Conservation (phyloP, 2,888 invertebrate species). For the Conops quadrifasciatus region DNA sequence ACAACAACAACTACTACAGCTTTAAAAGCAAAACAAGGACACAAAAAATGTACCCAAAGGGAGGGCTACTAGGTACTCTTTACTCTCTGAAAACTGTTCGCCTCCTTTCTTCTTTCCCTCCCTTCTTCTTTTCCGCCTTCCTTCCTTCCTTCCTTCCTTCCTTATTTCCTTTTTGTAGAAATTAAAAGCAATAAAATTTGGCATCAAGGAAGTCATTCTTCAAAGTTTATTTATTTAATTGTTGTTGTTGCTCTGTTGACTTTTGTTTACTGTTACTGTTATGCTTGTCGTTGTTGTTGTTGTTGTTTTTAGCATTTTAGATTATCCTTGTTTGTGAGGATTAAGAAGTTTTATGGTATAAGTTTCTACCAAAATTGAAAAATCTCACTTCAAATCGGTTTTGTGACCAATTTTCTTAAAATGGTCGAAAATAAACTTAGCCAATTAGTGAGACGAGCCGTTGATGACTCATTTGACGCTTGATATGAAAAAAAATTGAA, state of each 20-base stretch:
- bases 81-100: conserved; percentile 55
- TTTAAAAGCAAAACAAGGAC: conserved; percentile 1
- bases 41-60: conserved; percentile 4
- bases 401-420: no score
- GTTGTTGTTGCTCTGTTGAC: no score
- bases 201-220: conserved; percentile 58
- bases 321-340: not conserved
- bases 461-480: not conserved
- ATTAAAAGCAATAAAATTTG: conserved; percentile 42
- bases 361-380: conserved; percentile 19
- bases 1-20: conserved; percentile 5
- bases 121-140: not conserved
- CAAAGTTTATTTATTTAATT: conserved; percentile 59
- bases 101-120: conserved; percentile 46
- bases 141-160: not conserved
- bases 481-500: not conserved
- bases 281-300: conserved; percentile 32
- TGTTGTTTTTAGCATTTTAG: conserved; percentile 9
- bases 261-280: no score
- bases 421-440: conserved; percentile 6
- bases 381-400: no score
- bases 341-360: conserved; percentile 11
- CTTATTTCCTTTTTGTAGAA: not conserved
- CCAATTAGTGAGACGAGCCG: not conserved
- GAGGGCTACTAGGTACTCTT: conserved; percentile 53